A percentile compares a stretch with the other conserved stretches of the same genome.
Evolutionary conservation across 2,113 vertebrate genomes (phyloP).

Genomic region (Halichoeres trimaculatus): DNA sequence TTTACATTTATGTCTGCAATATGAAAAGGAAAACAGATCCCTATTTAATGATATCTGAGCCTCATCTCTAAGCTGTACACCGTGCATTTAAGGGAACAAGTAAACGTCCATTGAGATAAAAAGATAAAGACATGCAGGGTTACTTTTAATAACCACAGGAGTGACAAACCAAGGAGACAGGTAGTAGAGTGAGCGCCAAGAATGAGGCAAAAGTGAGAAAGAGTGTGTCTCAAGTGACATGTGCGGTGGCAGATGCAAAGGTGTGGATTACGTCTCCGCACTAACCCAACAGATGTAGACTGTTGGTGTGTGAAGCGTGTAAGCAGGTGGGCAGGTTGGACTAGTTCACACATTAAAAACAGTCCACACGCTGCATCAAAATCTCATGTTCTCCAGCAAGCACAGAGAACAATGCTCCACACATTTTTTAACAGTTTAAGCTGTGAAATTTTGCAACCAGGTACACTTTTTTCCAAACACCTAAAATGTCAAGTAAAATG

Average conservation of each 20-base stretch:
- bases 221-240: not conserved
- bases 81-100: not conserved
- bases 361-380: not conserved
- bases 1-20: slow-evolving; percentile 13
- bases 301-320: slow-evolving; percentile 17
- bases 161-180: not conserved
- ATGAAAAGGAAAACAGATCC: not conserved
- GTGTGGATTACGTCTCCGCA: slow-evolving; percentile 16
- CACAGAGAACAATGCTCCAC: not conserved
- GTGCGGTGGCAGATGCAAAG: slow-evolving; percentile 37
- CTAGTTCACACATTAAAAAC: slow-evolving; percentile 22
- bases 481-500: slow-evolving; percentile 14
- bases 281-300: slow-evolving; percentile 48
- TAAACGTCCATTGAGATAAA: not conserved
- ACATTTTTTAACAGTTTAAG: slow-evolving; percentile 3
- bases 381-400: not conserved
- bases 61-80: not conserved
- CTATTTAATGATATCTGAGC: slow-evolving; percentile 2
- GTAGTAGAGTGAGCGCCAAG: not conserved
- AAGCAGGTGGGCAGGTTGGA: slow-evolving; percentile 43
- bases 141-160: not conserved
- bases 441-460: slow-evolving; percentile 12
- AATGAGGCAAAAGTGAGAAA: slow-evolving; percentile 24
- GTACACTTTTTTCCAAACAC: not conserved
- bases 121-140: not conserved